Evolutionary conservation across 2,888 invertebrate genomes (phyloP).

Genomic region (Platycheirus rosarum): DNA sequence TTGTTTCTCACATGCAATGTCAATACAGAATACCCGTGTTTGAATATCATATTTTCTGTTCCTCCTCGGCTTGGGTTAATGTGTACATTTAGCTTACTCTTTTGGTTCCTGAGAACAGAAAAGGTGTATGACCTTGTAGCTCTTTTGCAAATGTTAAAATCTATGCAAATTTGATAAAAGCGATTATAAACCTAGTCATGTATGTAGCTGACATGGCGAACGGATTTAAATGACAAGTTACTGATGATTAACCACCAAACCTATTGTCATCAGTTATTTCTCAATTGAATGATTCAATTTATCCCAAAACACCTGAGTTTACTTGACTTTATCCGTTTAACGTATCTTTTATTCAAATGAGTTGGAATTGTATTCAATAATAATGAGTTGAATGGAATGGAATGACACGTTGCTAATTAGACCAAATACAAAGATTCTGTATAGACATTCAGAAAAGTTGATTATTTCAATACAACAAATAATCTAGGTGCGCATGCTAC

Average conservation of each 20-base stretch:
- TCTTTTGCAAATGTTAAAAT: conserved; percentile 8
- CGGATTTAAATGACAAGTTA: conserved; percentile 10
- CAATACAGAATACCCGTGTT: no score
- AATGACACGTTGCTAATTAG: conserved; percentile 29
- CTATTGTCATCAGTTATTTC: conserved; percentile 39
- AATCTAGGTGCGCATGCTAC: no score
- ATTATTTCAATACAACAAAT: no score
- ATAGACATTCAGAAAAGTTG: neutral
- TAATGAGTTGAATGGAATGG: conserved; percentile 2
- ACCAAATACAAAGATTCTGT: conserved; percentile 3
- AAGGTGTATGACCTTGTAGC: conserved; percentile 60
- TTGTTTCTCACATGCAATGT: conserved; percentile 24
- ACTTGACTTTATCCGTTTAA: conserved; percentile 8
- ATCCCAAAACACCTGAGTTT: conserved; percentile 30
- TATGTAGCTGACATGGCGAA: conserved; percentile 24
- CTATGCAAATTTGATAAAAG: conserved; percentile 3
- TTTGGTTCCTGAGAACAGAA: conserved; percentile 9
- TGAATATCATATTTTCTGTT: no score
- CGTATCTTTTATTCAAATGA: conserved; percentile 2
- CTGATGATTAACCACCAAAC: conserved; percentile 33
- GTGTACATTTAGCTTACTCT: conserved; percentile 4
- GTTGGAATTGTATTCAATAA: neutral
- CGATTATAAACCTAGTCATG: conserved; percentile 25
- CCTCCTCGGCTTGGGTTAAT: conserved; percentile 1
- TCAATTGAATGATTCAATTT: conserved; percentile 23